Evolutionary conservation across 2,888 invertebrate species (phyloP), one percentile per base, ranked within the genome.

Genomic region (Philereme vetulata): DNA sequence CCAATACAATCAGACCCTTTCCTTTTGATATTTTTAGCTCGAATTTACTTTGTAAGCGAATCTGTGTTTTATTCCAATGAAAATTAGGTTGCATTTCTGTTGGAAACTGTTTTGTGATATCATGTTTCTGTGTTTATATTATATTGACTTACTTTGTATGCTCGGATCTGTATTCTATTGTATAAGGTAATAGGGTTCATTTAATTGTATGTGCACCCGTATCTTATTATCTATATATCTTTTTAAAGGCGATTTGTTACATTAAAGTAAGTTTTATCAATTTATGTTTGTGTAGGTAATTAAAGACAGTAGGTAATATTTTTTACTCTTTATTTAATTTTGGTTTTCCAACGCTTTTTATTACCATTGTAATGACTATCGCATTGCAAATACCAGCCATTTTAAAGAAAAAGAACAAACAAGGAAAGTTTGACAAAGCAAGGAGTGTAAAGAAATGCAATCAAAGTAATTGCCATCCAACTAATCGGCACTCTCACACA

Each of bases 1-100:
- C 90, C 90, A 89, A 92, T 81, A 92, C 71, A 91, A 89, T 74
- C 91, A 90, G 90, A 92, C 92, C 90, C 79, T 79, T 82, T 84
- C 81, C 91, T 91, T 92, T 92, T 88, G 81, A 68, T 5, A 8
- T 65, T 62, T 69, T 54, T 0, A 1, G 11, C 3, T 32, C 1
- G 5, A 0, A 8, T 33, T 44, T 33, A 5, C 35, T 32, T 6
- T 32, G 6, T 9, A 53, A 40, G 35, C 42, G 21, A 56, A 6
- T 50, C 35, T 48, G 3, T 10, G 6, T 7, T 52, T 21, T 52
- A 60, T 9, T 40, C 4, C 9, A 1, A 21, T 9, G 0, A 4
- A 9, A 7, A 5, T 38, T 5, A 49, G 48, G 38, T 48, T 35
- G 33, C 48, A 35, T 52, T 60, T 48, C 3, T 35, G 21, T 60